These are phyloP conservation scores for Crocallis elinguaria DNA, from an alignment of 2,888 invertebrate genomes.

Conservation along the genomic window DNA sequence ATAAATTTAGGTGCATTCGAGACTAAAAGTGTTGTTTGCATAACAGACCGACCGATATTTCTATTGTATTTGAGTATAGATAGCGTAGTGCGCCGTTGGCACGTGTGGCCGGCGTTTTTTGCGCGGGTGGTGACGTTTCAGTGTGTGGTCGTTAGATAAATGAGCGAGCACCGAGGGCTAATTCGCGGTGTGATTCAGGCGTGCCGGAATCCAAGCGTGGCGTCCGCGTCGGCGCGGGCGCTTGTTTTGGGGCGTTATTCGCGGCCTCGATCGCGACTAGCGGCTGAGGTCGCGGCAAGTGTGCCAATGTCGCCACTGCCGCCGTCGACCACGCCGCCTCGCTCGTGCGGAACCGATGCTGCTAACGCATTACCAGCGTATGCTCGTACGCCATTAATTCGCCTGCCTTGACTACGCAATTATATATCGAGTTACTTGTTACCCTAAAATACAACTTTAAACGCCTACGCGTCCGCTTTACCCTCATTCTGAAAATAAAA, in stretches of 20 bases:
- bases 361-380: conserved; percentile 32
- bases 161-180: conserved; percentile 60
- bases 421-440: conserved; percentile 20
- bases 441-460: conserved; percentile 42
- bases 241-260: conserved; percentile 76
- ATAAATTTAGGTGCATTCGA: conserved; percentile 60
- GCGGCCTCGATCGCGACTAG: conserved; percentile 75
- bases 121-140: no score
- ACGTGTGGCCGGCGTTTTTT: conserved; percentile 52
- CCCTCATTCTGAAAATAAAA: conserved; percentile 73
- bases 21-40: conserved; percentile 39
- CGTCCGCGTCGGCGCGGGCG: conserved; percentile 40
- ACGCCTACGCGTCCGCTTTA: conserved; percentile 43
- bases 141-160: conserved; percentile 58
- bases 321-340: conserved; percentile 57
- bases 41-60: conserved; percentile 43
- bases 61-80: conserved; percentile 17
- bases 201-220: conserved; percentile 69
- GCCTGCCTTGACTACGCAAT: conserved; percentile 37
- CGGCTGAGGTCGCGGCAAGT: conserved; percentile 77
- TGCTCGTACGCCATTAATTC: conserved; percentile 29
- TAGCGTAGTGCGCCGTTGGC: conserved; percentile 64
- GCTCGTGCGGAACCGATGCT: conserved; percentile 73
- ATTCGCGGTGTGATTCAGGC: conserved; percentile 74
- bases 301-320: conserved; percentile 79